Evolutionary conservation across 2,113 vertebrate genomes (phyloP), one percentile per base, ranked within the genome.

Genomic region (Eolophus roseicapilla): DNA sequence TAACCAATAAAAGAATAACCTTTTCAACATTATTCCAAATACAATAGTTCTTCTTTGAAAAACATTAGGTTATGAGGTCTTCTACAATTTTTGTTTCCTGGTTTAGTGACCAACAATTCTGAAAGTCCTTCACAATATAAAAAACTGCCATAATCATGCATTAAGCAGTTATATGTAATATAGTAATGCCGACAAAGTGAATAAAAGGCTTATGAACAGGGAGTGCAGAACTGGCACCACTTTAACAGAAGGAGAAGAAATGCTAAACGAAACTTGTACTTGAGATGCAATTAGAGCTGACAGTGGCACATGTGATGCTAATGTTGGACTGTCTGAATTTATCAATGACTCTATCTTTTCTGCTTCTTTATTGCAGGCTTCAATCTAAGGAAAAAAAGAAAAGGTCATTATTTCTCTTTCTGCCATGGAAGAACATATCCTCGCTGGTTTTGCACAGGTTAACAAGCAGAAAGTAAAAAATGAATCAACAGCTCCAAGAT

Each of bases 271-370:
- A 50, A 98, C 97, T 89, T 98, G 97, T 41, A 98, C 98, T 92
- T 99, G 98, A 10, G 99, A 99, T 46, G 97, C 96, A 68, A 99
- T 98, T 69, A 99, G 99, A 81, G 99, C 99, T 4, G 99, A 99
- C 18, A 99, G 98, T 0, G 99, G 99, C 11, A 99, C 98, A 0
- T 99, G 99, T 29, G 99, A 99, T 0, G 98, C 98, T 92, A 99
- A 96, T 0, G 99, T 99, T 27, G 99, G 99, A 79, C 99, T 99
- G 96, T 98, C 99, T 0, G 99, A 99, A 95, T 99, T 99, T 90
- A 99, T 99, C 91, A 99, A 98, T 4, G 99, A 99, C 71, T 99
- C 99, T 0, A 99, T 99, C 98, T 99, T 99, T 96, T 99, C 99
- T 5, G 99, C 99, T 96, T 99, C 99, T 95, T 99, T 99, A 92